Evolutionary conservation across 2,113 vertebrate species (phyloP).

Genomic region (Alouatta palliata): DNA sequence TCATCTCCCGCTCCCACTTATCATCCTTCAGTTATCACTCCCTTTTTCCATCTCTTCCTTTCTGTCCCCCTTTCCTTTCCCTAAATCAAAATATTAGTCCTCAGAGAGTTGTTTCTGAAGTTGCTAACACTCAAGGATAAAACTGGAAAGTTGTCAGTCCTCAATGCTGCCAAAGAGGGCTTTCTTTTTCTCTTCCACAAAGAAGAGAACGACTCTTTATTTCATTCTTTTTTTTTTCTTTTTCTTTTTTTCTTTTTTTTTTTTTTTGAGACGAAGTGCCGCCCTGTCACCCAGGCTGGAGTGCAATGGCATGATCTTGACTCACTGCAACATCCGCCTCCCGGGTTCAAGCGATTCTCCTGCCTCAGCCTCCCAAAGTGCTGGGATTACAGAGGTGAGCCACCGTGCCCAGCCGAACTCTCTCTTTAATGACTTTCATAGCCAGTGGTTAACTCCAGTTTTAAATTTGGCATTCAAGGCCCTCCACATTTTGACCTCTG

Average conservation of each 20-base stretch:
- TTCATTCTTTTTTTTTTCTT: too few species aligned
- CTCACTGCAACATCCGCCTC: too few species aligned
- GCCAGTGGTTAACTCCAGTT: slow-evolving; percentile 2
- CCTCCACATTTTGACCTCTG: not conserved
- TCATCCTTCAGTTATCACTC: not conserved
- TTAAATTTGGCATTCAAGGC: slow-evolving; percentile 20
- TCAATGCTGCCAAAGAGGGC: not conserved
- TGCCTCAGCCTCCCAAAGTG: too few species aligned
- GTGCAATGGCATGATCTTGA: too few species aligned
- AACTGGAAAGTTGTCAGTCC: slow-evolving; percentile 7
- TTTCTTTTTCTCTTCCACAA: slow-evolving; percentile 15
- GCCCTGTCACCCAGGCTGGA: too few species aligned
- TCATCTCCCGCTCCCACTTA: not conserved
- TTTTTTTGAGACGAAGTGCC: too few species aligned
- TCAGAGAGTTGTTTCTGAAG: not conserved
- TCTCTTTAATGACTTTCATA: not conserved
- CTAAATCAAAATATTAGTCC: not conserved
- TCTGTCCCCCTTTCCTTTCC: not conserved
- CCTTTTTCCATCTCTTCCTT: not conserved
- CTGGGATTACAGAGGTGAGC: too few species aligned
- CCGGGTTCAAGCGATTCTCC: too few species aligned
- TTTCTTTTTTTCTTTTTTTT: too few species aligned
- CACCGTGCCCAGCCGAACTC: too few species aligned
- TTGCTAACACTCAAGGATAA: not conserved
- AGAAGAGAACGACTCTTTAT: not conserved